Conservation (phyloP, 2,113 vertebrate species). For the Noturus placidus region DNA sequence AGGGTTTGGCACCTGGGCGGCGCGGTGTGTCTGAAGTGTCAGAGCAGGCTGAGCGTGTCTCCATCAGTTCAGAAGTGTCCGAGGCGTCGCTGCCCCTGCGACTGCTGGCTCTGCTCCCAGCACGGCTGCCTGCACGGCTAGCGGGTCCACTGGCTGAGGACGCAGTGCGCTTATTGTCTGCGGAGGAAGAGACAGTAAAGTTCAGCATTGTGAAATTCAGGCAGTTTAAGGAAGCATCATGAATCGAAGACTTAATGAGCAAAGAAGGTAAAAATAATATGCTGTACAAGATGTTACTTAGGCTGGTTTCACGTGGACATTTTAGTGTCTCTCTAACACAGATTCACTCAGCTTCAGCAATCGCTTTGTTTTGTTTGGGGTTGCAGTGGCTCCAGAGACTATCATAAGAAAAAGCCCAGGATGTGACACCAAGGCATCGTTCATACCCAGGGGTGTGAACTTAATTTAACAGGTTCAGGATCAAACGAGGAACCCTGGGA, state of each 20-base stretch:
- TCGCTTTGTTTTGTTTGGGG: not conserved
- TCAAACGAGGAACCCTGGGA: not conserved
- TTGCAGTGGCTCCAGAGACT: not conserved
- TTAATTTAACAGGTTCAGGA: not conserved
- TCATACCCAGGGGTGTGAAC: not conserved
- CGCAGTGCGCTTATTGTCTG: slow-evolving; percentile 85
- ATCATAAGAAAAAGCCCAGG: not conserved
- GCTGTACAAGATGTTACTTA: not conserved
- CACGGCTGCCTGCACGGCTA: slow-evolving; percentile 86
- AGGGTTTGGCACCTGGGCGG: slow-evolving; percentile 79
- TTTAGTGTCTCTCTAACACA: not conserved
- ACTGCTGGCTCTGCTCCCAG: slow-evolving; percentile 91
- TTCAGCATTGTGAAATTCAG: not conserved
- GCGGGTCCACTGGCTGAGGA: slow-evolving; percentile 64
- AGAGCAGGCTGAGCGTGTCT: slow-evolving; percentile 90
- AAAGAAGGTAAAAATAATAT: not conserved
- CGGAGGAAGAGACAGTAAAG: not conserved
- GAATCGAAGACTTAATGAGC: too few species aligned
- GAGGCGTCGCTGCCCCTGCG: slow-evolving; percentile 94
- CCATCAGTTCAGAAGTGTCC: slow-evolving; percentile 91
- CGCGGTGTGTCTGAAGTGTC: slow-evolving; percentile 94
- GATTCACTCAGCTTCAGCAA: not conserved
- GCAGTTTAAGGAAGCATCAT: not conserved
- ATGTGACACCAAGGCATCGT: not conserved
- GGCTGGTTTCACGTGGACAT: not conserved